Conservation (phyloP, 2,797 vertebrate genomes). For the Characodon lateralis region DNA sequence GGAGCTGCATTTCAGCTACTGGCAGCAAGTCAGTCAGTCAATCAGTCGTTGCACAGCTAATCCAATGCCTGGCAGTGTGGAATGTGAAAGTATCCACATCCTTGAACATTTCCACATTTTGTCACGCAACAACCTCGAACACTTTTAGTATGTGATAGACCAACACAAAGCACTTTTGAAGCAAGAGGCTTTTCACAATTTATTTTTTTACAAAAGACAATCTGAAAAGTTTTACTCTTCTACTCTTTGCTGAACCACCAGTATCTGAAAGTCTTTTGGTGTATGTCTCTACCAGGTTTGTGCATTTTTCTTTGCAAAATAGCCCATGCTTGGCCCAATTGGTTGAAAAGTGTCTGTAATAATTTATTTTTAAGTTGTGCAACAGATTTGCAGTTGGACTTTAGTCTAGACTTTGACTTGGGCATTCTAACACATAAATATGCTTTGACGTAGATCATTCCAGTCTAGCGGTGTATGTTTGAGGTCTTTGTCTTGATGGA, state of each 20-base stretch:
- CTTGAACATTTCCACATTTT: not conserved
- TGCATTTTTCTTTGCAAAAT: no score
- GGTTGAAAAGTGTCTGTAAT: not conserved
- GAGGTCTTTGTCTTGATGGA: not conserved
- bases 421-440: no score
- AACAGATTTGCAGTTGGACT: no score
- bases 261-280: no score
- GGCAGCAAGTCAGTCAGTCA: conserved; percentile 12
- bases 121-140: not conserved
- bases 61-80: conserved; percentile 15
- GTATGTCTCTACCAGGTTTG: no score
- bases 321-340: no score
- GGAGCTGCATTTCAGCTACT: not conserved
- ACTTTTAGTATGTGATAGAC: not conserved
- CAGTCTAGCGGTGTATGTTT: not conserved
- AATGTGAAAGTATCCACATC: conserved; percentile 5
- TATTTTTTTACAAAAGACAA: no score
- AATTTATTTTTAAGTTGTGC: not conserved
- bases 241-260: not conserved
- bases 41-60: conserved; percentile 26
- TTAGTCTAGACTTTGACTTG: no score
- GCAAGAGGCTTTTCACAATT: no score
- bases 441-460: not conserved
- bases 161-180: not conserved
- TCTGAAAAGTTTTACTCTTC: not conserved